Evolutionary conservation across 2,888 invertebrate species (phyloP).

Genomic region (Eilema griseolum): DNA sequence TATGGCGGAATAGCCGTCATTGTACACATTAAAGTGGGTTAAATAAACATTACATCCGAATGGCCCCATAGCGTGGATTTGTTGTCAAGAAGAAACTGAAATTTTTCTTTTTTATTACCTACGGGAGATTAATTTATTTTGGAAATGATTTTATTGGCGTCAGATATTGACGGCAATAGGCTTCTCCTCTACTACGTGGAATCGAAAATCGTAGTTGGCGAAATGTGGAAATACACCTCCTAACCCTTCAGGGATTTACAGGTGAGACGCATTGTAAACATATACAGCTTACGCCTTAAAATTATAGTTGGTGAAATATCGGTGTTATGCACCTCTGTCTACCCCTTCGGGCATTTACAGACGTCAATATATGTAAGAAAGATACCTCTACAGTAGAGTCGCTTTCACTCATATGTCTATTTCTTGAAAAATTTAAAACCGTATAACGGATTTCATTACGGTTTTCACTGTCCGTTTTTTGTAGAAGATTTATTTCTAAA

Average conservation of each 20-base stretch:
- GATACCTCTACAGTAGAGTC: no score
- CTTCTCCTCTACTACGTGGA: no score
- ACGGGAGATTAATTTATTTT: not conserved
- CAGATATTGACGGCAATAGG: no score
- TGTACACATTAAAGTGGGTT: conserved; percentile 39
- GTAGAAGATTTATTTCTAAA: not conserved
- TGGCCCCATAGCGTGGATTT: conserved; percentile 8
- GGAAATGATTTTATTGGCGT: not conserved
- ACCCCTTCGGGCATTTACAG: no score
- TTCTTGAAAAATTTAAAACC: not conserved
- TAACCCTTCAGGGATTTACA: no score
- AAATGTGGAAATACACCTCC: no score
- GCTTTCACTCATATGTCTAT: not conserved
- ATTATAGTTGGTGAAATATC: no score
- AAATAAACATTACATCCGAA: conserved; percentile 37
- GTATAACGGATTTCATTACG: not conserved
- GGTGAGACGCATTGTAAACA: no score
- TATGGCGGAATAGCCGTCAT: conserved; percentile 19
- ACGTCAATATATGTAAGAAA: no score
- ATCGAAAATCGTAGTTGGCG: no score
- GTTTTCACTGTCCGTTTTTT: not conserved
- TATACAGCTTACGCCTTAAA: no score
- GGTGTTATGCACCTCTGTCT: no score
- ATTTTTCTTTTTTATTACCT: not conserved
- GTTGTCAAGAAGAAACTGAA: conserved; percentile 10